Conservation (phyloP, 2,888 invertebrate species). For the Nebria brevicollis region DNA sequence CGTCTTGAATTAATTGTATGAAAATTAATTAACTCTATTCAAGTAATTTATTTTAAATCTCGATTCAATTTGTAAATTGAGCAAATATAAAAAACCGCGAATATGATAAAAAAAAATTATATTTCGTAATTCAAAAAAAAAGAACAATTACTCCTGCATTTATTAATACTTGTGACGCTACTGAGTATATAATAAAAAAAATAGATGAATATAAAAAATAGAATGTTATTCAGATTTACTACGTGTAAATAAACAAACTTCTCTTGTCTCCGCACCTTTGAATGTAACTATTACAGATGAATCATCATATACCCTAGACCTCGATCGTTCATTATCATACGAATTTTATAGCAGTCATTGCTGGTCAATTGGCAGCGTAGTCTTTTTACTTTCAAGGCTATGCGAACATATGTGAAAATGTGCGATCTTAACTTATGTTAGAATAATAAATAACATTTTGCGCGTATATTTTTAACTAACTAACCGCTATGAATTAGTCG, state of each 20-base stretch:
- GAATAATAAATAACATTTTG: constrained; percentile 34
- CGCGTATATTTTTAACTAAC: not conserved
- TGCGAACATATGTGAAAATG: constrained; percentile 8
- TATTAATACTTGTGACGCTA: not conserved
- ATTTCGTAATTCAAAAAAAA: too few relatives aligned
- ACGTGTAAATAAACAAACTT: not conserved
- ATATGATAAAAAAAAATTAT: too few relatives aligned
- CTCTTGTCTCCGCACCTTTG: not conserved
- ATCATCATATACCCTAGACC: constrained; percentile 7
- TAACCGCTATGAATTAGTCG: not conserved
- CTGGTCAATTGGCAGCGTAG: constrained; percentile 25
- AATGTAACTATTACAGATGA: not conserved
- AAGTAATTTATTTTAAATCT: too few relatives aligned
- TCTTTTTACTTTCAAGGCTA: constrained; percentile 30
- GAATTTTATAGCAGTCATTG: constrained; percentile 9
- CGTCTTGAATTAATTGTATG: too few relatives aligned
- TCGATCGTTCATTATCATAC: not conserved
- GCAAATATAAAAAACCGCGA: too few relatives aligned
- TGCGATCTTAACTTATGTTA: constrained; percentile 15
- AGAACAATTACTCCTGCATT: too few relatives aligned
- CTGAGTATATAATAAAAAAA: not conserved
- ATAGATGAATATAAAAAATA: not conserved
- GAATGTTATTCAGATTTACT: not conserved
- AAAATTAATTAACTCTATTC: too few relatives aligned
- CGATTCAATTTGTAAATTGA: too few relatives aligned